Percentiles rank a stretch among this genome's conserved stretches.
phyloP scores from a whole-genome alignment of 2,888 invertebrate species.

The Heliconius ethilla region DNA sequence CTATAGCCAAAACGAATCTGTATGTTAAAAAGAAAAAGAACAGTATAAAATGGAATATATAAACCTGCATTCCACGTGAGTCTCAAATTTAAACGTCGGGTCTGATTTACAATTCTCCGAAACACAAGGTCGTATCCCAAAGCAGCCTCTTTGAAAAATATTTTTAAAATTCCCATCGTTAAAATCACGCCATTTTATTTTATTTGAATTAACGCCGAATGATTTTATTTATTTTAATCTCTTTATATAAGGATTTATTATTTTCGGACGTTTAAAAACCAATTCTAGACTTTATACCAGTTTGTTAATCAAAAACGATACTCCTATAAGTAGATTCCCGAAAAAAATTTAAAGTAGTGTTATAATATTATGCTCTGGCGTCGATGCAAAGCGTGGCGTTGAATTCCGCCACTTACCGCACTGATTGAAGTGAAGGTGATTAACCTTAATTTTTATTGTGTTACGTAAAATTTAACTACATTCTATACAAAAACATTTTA shows the following conservation, averaged over 20 bases:
- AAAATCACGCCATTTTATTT: slow-evolving; percentile 30
- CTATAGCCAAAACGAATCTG: too few relatives aligned
- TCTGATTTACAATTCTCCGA: slow-evolving; percentile 25
- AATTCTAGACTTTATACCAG: too few relatives aligned
- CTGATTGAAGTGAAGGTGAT: not conserved
- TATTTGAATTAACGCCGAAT: slow-evolving; percentile 18
- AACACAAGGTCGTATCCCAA: slow-evolving; percentile 32
- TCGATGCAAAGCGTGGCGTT: not conserved
- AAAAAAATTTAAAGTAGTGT: too few relatives aligned
- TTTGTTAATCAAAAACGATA: too few relatives aligned
- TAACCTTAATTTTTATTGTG: not conserved
- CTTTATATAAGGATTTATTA: too few relatives aligned
- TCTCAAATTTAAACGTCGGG: slow-evolving; percentile 18
- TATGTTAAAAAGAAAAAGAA: slow-evolving; percentile 1
- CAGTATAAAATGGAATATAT: not conserved
- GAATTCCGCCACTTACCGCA: not conserved
- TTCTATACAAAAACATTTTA: slow-evolving; percentile 17
- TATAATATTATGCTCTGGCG: not conserved
- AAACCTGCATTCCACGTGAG: slow-evolving; percentile 19
- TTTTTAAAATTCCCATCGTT: slow-evolving; percentile 23
- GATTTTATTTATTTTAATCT: not conserved
- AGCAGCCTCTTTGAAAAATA: slow-evolving; percentile 21
- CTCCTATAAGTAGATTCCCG: too few relatives aligned
- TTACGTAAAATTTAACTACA: not conserved
- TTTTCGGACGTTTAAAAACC: too few relatives aligned